These are phyloP conservation scores for Mus caroli DNA, from an alignment of 2,797 vertebrate genomes.

Conservation along the genomic window DNA sequence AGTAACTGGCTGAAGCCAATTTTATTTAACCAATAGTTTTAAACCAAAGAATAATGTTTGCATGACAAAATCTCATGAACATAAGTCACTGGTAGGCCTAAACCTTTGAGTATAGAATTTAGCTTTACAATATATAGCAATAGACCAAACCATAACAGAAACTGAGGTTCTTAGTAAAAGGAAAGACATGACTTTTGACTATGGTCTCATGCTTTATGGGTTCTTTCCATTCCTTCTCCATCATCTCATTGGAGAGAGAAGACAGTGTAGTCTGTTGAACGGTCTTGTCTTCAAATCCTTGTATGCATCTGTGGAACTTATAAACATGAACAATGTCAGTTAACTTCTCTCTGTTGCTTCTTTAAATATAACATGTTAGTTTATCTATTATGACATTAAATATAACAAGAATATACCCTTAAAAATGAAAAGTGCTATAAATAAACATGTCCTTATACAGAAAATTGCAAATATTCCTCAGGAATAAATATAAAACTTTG, in stretches of 20 bases:
- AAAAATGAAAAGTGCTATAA: not conserved
- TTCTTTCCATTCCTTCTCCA: not conserved
- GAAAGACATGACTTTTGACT: not conserved
- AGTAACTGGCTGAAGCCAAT: not conserved
- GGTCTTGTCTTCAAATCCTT: not conserved
- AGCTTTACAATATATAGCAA: not conserved
- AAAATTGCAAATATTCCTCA: not conserved
- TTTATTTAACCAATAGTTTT: not conserved
- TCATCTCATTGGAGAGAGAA: not conserved
- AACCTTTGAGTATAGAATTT: not conserved
- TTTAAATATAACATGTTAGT: not conserved
- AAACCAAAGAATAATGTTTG: not conserved
- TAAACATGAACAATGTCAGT: not conserved
- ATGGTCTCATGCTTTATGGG: not conserved
- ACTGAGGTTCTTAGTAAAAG: not conserved
- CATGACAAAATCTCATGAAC: not conserved
- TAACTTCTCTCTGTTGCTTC: not conserved
- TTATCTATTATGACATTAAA: not conserved
- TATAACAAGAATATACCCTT: not conserved
- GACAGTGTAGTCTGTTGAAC: not conserved
- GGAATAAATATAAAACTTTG: slow-evolving; percentile 9
- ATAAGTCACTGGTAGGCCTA: not conserved
- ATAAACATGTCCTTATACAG: not conserved
- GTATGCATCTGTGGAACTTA: accelerated
- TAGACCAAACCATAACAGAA: not conserved